These are phyloP conservation scores for Bos taurus DNA, from an alignment of 2,113 vertebrate species.

Conservation along the genomic window ARS-UCD2.0 NC_037357.1:58543001-58543500, in stretches of 20 bases:
- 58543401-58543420: neutral
- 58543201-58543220: neutral
- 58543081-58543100: neutral
- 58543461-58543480: neutral
- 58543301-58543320: neutral
- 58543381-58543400: neutral
- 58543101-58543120: neutral
- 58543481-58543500: neutral
- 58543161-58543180: neutral
- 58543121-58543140: neutral
- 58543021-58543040: neutral
- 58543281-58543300: neutral
- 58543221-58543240: neutral
- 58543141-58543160: neutral
- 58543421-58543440: neutral
- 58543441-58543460: neutral
- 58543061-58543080: neutral
- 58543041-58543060: neutral
- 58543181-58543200: neutral
- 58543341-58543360: neutral
- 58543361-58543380: neutral
- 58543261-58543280: neutral
- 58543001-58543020: neutral
- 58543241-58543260: rapidly evolving
- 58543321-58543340: neutral